Conservation (phyloP, 1,140 invertebrate genomes). For the Helicoverpa armigera region DNA sequence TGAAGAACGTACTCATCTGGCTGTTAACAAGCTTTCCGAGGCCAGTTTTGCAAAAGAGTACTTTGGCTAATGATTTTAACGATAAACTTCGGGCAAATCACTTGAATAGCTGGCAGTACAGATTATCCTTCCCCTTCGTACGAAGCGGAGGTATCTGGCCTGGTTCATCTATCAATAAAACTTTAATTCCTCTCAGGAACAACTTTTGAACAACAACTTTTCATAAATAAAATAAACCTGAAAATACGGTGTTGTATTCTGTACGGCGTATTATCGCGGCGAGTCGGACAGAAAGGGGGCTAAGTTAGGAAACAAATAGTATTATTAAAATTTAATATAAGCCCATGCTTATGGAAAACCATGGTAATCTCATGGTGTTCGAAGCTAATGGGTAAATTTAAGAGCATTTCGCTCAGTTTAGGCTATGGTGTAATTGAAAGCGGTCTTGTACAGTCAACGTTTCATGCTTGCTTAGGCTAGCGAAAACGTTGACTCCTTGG, state of each 20-base stretch:
- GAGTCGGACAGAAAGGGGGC: background rate
- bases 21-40: too few species aligned
- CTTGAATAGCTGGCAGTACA: too few species aligned
- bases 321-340: conserved; percentile 30
- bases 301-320: conserved; percentile 7
- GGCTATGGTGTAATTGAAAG: background rate
- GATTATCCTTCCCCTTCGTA: too few species aligned
- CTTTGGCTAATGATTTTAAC: too few species aligned
- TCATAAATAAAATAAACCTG: background rate
- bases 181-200: too few species aligned
- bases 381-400: background rate
- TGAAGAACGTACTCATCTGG: background rate
- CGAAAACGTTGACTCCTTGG: background rate
- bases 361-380: background rate
- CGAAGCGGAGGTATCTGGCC: too few species aligned
- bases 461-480: background rate
- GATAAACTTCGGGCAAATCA: too few species aligned
- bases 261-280: background rate
- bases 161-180: too few species aligned
- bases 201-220: background rate
- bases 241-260: background rate
- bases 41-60: too few species aligned
- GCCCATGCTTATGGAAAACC: background rate
- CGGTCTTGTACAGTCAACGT: background rate
- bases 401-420: conserved; percentile 14